A percentile compares a stretch with the other conserved stretches of the same genome.
phyloP scores from a whole-genome alignment of 2,113 vertebrate species.

The Nipponia nippon region DNA sequence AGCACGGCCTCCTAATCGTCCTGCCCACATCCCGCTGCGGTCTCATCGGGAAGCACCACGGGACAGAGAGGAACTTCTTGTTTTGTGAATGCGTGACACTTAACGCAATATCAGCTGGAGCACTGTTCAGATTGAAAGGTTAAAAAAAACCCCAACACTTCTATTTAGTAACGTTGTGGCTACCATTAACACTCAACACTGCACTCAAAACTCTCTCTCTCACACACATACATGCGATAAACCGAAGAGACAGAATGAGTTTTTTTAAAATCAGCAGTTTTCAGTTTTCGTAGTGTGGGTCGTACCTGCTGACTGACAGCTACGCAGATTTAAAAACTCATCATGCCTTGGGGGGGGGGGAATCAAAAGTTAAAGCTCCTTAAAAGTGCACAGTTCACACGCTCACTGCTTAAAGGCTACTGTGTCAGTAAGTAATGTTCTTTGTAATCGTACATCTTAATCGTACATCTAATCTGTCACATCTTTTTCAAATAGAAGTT shows the following conservation, averaged over 20 bases:
- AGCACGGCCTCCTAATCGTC: fast-evolving
- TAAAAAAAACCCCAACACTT: background rate
- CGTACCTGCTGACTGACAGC: background rate
- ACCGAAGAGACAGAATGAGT: background rate
- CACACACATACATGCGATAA: fast-evolving
- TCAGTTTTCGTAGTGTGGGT: background rate
- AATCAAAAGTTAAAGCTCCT: background rate
- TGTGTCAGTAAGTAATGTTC: background rate
- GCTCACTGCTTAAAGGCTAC: background rate
- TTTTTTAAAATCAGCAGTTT: background rate
- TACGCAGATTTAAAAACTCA: background rate
- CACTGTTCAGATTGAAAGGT: background rate
- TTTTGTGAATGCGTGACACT: background rate
- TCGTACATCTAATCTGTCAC: background rate
- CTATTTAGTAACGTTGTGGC: background rate
- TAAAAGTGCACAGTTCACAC: background rate
- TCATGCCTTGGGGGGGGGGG: background rate
- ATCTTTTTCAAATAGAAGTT: background rate
- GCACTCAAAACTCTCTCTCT: background rate
- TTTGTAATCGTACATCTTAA: background rate
- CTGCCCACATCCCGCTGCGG: background rate
- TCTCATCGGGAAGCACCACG: fast-evolving
- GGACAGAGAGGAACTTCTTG: background rate
- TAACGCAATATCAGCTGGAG: background rate
- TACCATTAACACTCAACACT: background rate